Conservation (phyloP, 2,888 invertebrate species). For the Drosophila prostipennis region DNA sequence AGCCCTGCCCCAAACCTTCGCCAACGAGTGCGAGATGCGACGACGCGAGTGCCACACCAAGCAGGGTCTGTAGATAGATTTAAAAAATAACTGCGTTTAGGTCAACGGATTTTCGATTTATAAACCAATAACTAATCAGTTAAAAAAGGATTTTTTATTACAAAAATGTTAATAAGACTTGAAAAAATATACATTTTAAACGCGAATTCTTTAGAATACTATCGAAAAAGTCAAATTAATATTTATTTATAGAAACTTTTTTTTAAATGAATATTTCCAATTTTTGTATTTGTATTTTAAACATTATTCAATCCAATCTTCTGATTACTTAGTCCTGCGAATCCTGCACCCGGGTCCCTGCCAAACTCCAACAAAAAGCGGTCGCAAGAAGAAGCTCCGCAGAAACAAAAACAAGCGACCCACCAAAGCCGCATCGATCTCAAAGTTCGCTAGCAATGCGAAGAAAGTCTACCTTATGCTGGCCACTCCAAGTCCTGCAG, state of each 20-base stretch:
- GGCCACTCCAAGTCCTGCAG: background rate
- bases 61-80: constrained; percentile 38
- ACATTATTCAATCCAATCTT: too few species aligned
- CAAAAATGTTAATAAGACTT: too few species aligned
- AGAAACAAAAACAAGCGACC: constrained; percentile 2
- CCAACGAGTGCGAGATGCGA: constrained; percentile 61
- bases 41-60: constrained; percentile 53
- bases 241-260: too few species aligned
- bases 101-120: too few species aligned
- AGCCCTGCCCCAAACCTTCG: constrained; percentile 33
- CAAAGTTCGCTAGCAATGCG: background rate
- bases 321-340: constrained; percentile 34
- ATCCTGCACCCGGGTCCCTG: constrained; percentile 53
- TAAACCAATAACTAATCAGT: too few species aligned
- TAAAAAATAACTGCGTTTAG: too few species aligned
- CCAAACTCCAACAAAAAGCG: constrained; percentile 13
- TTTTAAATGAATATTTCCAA: too few species aligned
- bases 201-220: too few species aligned
- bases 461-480: constrained; percentile 2
- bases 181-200: too few species aligned
- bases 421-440: background rate
- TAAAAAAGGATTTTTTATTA: too few species aligned
- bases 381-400: constrained; percentile 28
- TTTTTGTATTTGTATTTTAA: too few species aligned
- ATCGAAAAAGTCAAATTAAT: too few species aligned